These are phyloP conservation scores for Drosophila dives DNA, from an alignment of 2,888 invertebrate species.

Conservation along the genomic window DNA sequence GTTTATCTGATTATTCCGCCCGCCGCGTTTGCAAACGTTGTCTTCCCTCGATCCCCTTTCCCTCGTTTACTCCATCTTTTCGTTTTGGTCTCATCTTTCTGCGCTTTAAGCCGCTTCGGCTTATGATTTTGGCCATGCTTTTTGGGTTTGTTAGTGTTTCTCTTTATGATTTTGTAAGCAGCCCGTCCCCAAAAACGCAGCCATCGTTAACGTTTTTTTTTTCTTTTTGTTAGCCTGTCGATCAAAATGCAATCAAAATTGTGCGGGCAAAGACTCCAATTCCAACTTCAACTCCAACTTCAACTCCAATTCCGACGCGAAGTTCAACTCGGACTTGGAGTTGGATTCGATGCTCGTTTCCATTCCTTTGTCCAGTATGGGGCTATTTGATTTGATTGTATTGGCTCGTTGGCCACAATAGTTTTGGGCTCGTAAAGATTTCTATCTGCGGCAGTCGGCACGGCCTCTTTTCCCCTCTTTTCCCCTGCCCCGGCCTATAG, in stretches of 20 bases:
- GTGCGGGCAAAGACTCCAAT: conserved; percentile 59
- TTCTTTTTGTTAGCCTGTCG: conserved; percentile 62
- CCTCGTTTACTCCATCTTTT: conserved; percentile 12
- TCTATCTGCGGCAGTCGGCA: conserved; percentile 43
- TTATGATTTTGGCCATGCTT: conserved; percentile 59
- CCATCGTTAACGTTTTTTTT: conserved; percentile 64
- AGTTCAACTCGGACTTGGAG: conserved; percentile 14
- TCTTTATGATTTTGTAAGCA: conserved; percentile 65
- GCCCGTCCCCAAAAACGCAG: conserved; percentile 36
- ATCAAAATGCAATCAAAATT: conserved; percentile 79
- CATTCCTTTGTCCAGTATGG: conserved; percentile 41
- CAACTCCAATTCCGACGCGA: background rate
- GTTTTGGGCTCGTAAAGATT: conserved; percentile 68
- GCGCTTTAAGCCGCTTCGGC: conserved; percentile 40
- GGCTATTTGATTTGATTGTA: conserved; percentile 59
- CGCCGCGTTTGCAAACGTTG: conserved; percentile 27
- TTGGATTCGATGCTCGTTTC: conserved; percentile 20
- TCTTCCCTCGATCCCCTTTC: background rate
- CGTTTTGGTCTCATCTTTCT: conserved; percentile 53
- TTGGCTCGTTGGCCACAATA: conserved; percentile 60
- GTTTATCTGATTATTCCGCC: conserved; percentile 74
- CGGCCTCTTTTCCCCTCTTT: conserved; percentile 16
- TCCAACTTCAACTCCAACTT: conserved; percentile 16
- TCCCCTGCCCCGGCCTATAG: conserved; percentile 48
- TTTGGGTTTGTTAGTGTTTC: conserved; percentile 44